phyloP scores from a whole-genome alignment of 2,113 vertebrate species.

The Mola mola region DNA sequence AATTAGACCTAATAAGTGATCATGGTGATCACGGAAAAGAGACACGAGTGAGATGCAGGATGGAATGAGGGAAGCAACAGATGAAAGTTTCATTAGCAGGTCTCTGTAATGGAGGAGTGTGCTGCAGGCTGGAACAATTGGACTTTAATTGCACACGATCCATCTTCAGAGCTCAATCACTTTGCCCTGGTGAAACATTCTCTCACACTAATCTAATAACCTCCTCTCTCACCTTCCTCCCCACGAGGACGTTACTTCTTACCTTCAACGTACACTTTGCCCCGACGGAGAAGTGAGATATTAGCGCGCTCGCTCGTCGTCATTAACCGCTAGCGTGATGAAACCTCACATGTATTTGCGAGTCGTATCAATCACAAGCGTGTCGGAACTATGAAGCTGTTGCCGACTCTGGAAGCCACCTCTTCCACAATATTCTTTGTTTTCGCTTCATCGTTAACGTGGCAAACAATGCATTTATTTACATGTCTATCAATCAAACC shows the following conservation, averaged over 20 bases:
- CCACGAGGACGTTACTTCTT: constrained; percentile 49
- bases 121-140: constrained; percentile 68
- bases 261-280: constrained; percentile 41
- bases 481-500: constrained; percentile 45
- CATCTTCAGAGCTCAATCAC: constrained; percentile 75
- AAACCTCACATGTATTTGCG: constrained; percentile 24
- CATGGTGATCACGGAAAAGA: no score
- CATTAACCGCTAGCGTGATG: constrained; percentile 20
- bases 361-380: background rate
- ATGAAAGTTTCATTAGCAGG: constrained; percentile 58
- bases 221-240: constrained; percentile 43
- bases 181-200: constrained; percentile 60
- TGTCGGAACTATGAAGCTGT: background rate
- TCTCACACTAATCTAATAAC: constrained; percentile 72
- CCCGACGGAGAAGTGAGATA: constrained; percentile 1
- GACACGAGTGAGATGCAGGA: no score
- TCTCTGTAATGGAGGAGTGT: constrained; percentile 22
- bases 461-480: constrained; percentile 42
- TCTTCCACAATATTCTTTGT: no score
- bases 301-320: constrained; percentile 12
- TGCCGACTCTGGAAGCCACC: constrained; percentile 7
- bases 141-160: constrained; percentile 76
- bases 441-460: constrained; percentile 39
- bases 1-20: no score
- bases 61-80: background rate